Evolutionary conservation across 1,140 invertebrate species (phyloP).

Genomic region (Drosophila athabasca): DNA sequence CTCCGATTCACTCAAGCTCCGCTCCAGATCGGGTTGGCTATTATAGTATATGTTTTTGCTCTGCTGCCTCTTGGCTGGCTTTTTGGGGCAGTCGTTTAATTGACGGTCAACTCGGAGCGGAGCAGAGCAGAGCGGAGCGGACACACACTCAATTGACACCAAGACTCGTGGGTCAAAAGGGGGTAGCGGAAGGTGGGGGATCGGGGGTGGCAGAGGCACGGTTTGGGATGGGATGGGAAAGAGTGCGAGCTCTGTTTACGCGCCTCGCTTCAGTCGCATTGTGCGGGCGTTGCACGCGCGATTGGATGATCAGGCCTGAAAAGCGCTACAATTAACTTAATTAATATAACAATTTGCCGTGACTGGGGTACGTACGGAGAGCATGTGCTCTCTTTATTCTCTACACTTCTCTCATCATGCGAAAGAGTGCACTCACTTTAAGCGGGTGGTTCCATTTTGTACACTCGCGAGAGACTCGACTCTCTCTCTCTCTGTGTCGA

Average conservation of each 20-base stretch:
- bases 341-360: slow-evolving; percentile 66
- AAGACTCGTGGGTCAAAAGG: slow-evolving; percentile 25
- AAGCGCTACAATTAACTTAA: slow-evolving; percentile 76
- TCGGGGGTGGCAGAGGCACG: not conserved
- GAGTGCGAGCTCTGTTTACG: slow-evolving; percentile 16
- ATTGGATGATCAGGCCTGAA: slow-evolving; percentile 49
- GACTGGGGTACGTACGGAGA: slow-evolving; percentile 3
- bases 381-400: not conserved
- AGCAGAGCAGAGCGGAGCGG: not conserved
- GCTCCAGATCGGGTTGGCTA: not conserved
- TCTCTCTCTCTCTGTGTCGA: slow-evolving; percentile 16
- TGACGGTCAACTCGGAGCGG: slow-evolving; percentile 40
- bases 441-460: slow-evolving; percentile 26
- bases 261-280: slow-evolving; percentile 22
- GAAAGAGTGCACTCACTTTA: slow-evolving; percentile 41
- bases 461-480: not conserved
- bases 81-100: slow-evolving; percentile 38
- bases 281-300: slow-evolving; percentile 70
- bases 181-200: not conserved
- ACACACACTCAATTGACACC: slow-evolving; percentile 61
- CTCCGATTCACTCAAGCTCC: slow-evolving; percentile 22
- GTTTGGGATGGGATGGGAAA: no score
- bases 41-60: slow-evolving; percentile 3
- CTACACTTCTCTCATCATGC: slow-evolving; percentile 1
- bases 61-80: slow-evolving; percentile 1